These are phyloP conservation scores for Phthorimaea operculella DNA, from an alignment of 1,140 invertebrate genomes.

Conservation along the genomic window DNA sequence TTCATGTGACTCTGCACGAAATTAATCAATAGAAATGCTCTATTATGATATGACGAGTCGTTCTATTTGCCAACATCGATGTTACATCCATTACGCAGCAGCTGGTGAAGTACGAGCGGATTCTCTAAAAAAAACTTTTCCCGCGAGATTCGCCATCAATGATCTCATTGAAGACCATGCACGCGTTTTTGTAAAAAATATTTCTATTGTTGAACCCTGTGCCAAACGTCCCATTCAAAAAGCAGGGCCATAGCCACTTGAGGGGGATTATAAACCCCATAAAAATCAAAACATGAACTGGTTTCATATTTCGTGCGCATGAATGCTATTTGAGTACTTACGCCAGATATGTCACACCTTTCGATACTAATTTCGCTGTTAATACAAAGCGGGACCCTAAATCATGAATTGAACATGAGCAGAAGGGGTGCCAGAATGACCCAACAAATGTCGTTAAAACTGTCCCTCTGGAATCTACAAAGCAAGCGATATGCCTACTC, in stretches of 20 bases:
- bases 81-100: not conserved
- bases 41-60: too few relatives aligned
- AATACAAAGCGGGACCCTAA: slow-evolving; percentile 35
- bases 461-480: not conserved
- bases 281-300: slow-evolving; percentile 29
- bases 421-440: slow-evolving; percentile 30
- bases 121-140: not conserved
- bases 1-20: too few relatives aligned
- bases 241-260: slow-evolving; percentile 14
- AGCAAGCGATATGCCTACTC: too few relatives aligned
- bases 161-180: not conserved
- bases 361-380: slow-evolving; percentile 42
- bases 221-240: slow-evolving; percentile 8
- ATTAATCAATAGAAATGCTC: too few relatives aligned
- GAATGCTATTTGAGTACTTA: slow-evolving; percentile 30
- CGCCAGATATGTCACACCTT: slow-evolving; percentile 41
- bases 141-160: not conserved
- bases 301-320: slow-evolving; percentile 28
- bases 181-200: slow-evolving; percentile 16
- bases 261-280: slow-evolving; percentile 21
- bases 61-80: slow-evolving; percentile 10
- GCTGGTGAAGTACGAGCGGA: not conserved
- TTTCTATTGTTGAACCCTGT: slow-evolving; percentile 9
- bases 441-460: slow-evolving; percentile 30
- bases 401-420: slow-evolving; percentile 47